Conservation (phyloP, 2,888 invertebrate genomes). For the Eupithecia centaureata region DNA sequence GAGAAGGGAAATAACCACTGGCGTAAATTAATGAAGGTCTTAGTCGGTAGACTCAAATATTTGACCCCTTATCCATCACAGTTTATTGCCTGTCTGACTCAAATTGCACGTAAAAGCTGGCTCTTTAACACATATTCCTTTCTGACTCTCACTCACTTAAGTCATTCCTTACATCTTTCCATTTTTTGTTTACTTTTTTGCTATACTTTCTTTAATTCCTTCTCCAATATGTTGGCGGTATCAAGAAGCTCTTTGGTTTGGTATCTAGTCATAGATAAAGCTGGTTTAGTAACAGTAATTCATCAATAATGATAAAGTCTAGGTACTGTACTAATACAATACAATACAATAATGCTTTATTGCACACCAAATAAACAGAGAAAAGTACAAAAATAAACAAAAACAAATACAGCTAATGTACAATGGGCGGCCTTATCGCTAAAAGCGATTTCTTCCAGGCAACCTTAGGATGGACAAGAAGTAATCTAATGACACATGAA, state of each 20-base stretch:
- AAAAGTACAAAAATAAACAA: too few relatives aligned
- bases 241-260: background rate
- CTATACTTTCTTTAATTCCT: background rate
- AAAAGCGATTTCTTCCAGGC: too few relatives aligned
- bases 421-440: too few relatives aligned
- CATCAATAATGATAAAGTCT: background rate
- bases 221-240: background rate
- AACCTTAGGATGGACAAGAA: too few relatives aligned
- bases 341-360: too few relatives aligned
- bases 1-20: conserved; percentile 1
- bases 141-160: background rate
- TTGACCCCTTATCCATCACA: conserved; percentile 58
- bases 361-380: too few relatives aligned
- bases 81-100: conserved; percentile 47
- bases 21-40: conserved; percentile 40
- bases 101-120: conserved; percentile 14
- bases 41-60: conserved; percentile 48
- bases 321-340: too few relatives aligned
- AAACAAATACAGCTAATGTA: too few relatives aligned
- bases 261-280: background rate
- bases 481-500: too few relatives aligned
- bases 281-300: background rate
- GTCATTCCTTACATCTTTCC: background rate
- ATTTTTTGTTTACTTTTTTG: background rate
- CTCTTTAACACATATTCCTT: background rate